Percentiles rank a stretch among this genome's conserved stretches.
Conservation (phyloP, 2,888 invertebrate species). For the Aleiodes testaceus region DNA sequence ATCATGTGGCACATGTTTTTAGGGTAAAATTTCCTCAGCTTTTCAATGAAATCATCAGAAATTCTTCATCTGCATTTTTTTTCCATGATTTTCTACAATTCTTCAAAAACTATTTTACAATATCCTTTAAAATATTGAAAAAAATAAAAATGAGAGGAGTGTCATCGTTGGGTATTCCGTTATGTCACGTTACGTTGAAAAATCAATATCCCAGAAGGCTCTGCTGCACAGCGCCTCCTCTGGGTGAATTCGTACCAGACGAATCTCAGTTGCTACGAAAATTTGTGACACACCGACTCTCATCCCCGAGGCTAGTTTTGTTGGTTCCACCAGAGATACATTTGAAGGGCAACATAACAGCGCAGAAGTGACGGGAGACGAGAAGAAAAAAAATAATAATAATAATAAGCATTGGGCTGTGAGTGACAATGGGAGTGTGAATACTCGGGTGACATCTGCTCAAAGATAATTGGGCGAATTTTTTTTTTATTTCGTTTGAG, state of each 20-base stretch:
- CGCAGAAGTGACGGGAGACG: constrained; percentile 42
- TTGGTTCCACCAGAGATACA: constrained; percentile 1
- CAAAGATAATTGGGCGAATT: background rate
- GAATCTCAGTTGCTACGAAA: constrained; percentile 70
- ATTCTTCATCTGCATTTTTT: too few relatives aligned
- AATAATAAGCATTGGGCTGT: background rate
- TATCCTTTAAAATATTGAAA: constrained; percentile 32
- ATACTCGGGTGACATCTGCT: constrained; percentile 25
- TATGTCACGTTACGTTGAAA: constrained; percentile 56
- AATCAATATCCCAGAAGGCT: constrained; percentile 70
- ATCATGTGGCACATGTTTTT: too few relatives aligned
- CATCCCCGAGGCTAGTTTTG: constrained; percentile 41
- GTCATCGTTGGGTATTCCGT: constrained; percentile 61
- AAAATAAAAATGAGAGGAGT: constrained; percentile 48
- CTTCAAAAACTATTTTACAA: too few relatives aligned
- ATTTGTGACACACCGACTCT: constrained; percentile 60
- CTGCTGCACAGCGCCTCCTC: constrained; percentile 66
- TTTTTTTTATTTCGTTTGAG: too few relatives aligned
- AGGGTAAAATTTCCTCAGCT: too few relatives aligned
- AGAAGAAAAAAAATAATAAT: background rate
- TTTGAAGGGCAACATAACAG: constrained; percentile 14
- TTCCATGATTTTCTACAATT: background rate
- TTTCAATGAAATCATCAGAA: too few relatives aligned
- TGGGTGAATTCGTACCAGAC: constrained; percentile 65
- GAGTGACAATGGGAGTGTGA: constrained; percentile 28